Evolutionary conservation across 2,113 vertebrate species (phyloP), one percentile per base, ranked within the genome.

Genomic region (Seriola dumerili): DNA sequence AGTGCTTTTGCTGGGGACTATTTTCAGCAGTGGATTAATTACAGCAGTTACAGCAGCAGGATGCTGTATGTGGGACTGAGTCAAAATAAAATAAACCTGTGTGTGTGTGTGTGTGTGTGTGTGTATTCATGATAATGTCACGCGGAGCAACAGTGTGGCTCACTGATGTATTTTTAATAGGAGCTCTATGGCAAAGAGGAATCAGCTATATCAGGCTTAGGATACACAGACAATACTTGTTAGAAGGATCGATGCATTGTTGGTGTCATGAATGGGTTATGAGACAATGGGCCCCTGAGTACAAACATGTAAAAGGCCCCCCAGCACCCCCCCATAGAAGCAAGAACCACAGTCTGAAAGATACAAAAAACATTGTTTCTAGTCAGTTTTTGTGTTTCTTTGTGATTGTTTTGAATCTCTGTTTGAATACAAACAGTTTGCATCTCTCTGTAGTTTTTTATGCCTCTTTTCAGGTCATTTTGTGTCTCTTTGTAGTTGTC

Each of bases 51-150:
- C 44, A 3, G 44, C 12, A 46, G 10, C 44, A 50, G 6, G 48
- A 50, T n/a, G 8, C 19, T 50, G 17, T 50, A 16, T 48, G 48
- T 17, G 16, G 17, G 48, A 50, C 6, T 16, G 48, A 50, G 48
- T 50, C 48, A 29, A 29, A 54, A n/a, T 19, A 54, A n/a, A 54
- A n/a, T n/a, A 54, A 54, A n/a, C 44, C 44, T 9, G 40, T 42
- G 40, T 10, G 40, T 42, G 40, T 42, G 40, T 42, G 40, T 10
- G 40, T 42, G 40, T 10, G 40, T 42, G 40, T 10, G 40, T 40
- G 40, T 10, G 40, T 40, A 8, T 10, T 42, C 32, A 52, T 70
- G 32, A 62, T 78, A 70, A 70, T 58, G 38, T 57, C 52, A 57
- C 3, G 29, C 29, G 8, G 3, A 19, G 32, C 29, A 14, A 36